Conservation (phyloP, 2,888 invertebrate genomes). For the Macrophya alboannulata region DNA sequence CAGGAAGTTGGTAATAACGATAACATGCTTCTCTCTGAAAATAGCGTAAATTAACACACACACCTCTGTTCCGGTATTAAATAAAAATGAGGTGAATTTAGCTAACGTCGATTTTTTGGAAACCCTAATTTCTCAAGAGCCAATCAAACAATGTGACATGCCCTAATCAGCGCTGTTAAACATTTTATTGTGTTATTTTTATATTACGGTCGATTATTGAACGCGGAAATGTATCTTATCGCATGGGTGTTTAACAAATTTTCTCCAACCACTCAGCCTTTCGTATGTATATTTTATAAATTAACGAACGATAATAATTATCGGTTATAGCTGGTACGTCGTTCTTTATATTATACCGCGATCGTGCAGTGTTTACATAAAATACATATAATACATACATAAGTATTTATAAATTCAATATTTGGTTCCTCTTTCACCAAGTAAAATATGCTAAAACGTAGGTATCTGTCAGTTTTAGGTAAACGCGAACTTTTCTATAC, state of each 20-base stretch:
- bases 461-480: conserved; percentile 11
- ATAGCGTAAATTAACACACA: conserved; percentile 15
- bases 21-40: background rate
- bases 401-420: background rate
- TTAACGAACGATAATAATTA: background rate
- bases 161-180: background rate
- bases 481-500: background rate
- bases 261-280: background rate
- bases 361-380: background rate
- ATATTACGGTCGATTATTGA: background rate
- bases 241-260: background rate
- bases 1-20: background rate
- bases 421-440: background rate
- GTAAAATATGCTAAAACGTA: background rate
- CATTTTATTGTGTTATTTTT: background rate
- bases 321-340: background rate
- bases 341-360: background rate
- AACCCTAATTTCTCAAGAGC: conserved; percentile 7
- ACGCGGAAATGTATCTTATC: background rate
- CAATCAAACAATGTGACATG: conserved; percentile 7
- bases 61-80: background rate
- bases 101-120: background rate
- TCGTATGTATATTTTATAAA: background rate
- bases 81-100: background rate
- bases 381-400: background rate